These are phyloP conservation scores for Timema podura DNA, from an alignment of 2,888 invertebrate species.

Conservation along the genomic window DNA sequence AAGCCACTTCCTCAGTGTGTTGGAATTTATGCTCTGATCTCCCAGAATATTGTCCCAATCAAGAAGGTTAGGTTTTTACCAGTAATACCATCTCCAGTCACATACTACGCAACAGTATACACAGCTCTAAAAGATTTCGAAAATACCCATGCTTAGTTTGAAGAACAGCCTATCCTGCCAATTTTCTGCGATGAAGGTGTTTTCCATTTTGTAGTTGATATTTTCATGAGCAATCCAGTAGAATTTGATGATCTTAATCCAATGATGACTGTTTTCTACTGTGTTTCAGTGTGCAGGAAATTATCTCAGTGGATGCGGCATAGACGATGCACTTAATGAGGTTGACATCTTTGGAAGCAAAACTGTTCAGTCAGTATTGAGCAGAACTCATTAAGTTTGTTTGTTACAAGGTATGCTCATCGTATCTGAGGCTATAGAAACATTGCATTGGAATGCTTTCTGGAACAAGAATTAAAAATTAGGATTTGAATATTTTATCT, in stretches of 20 bases:
- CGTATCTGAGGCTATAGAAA: not conserved
- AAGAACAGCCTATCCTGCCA: not conserved
- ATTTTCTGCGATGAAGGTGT: constrained; percentile 1
- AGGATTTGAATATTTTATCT: not conserved
- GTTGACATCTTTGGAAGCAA: constrained; percentile 1
- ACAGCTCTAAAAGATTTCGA: not conserved
- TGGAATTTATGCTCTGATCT: not conserved
- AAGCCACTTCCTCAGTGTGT: not conserved
- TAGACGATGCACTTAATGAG: constrained; percentile 1
- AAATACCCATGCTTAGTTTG: not conserved
- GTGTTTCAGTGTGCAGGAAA: not conserved
- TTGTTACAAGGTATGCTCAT: constrained; percentile 7
- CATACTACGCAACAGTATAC: not conserved
- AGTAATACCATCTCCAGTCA: not conserved
- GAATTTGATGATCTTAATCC: not conserved
- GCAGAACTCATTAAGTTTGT: constrained; percentile 9
- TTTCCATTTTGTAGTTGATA: not conserved
- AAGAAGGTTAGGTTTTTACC: not conserved
- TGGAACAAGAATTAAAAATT: not conserved
- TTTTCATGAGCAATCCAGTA: not conserved
- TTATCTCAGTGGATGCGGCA: constrained; percentile 11
- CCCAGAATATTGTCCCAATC: not conserved
- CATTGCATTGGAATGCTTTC: not conserved
- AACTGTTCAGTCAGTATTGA: not conserved
- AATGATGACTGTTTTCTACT: not conserved